A percentile compares a stretch with the other conserved stretches of the same genome.
These are phyloP conservation scores for Lamellibrachia luymesi DNA, from an alignment of 1,140 invertebrate species.

Conservation along the genomic window DNA sequence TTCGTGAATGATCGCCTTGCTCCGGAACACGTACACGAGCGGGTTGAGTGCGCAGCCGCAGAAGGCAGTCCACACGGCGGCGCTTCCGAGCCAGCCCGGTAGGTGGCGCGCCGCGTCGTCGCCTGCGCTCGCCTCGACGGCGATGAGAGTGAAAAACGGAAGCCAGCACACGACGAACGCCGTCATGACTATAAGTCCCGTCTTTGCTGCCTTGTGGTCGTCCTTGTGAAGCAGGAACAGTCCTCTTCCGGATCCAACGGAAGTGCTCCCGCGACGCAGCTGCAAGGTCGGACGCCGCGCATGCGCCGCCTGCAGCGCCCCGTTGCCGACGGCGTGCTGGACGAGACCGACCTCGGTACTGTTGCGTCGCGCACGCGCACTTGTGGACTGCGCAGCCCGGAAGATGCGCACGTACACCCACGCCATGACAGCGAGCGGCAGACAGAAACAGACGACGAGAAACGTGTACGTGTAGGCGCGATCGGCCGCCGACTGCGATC, in stretches of 20 bases:
- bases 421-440: conserved; percentile 68
- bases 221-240: conserved; percentile 59
- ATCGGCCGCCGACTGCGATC: conserved; percentile 33
- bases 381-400: conserved; percentile 69
- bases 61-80: conserved; percentile 50
- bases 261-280: conserved; percentile 17
- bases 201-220: conserved; percentile 63
- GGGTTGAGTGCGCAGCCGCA: conserved; percentile 59
- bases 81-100: conserved; percentile 34
- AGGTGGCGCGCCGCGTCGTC: conserved; percentile 33
- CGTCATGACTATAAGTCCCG: conserved; percentile 61
- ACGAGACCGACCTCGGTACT: conserved; percentile 58
- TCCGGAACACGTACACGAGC: conserved; percentile 64
- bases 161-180: conserved; percentile 63
- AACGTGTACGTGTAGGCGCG: conserved; percentile 42
- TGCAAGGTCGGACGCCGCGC: conserved; percentile 12
- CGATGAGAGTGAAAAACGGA: conserved; percentile 56
- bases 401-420: conserved; percentile 74
- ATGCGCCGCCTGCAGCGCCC: conserved; percentile 24
- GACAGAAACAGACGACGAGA: conserved; percentile 59
- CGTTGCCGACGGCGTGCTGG: conserved; percentile 37
- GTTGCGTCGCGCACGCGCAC: conserved; percentile 68
- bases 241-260: conserved; percentile 47
- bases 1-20: conserved; percentile 39
- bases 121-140: conserved; percentile 36